Evolutionary conservation across 2,797 vertebrate species (phyloP), one percentile per base, ranked within the genome.

Genomic region (Caiman crocodilus): DNA sequence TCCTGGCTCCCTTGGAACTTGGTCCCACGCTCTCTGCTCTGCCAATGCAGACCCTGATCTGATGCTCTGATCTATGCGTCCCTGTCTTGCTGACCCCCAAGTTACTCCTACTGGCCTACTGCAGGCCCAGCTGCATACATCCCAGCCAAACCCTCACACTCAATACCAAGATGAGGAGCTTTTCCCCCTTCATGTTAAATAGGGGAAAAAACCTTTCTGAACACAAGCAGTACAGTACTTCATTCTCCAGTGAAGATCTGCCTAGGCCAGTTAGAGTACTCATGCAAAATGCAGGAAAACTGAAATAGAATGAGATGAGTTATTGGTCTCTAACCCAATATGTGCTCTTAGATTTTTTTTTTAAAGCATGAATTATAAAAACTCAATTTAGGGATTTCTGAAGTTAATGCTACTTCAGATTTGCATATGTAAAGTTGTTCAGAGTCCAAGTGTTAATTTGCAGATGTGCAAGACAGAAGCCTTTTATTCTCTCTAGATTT

Each of bases 201-300:
- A 71, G 28, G 93, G 93, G 71, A 92, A 8, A 88, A 89, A 84
- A n/a, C 0, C 25, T 89, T 94, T 50, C 14, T 25, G 42, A 50
- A 50, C 42, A 50, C 42, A 50, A 50, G 42, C 11, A 50, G 42
- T 50, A 50, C 42, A 50, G 42, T 50, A 50, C 42, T 50, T 90
- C 88, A 26, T 63, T 85, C 84, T 90, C 59, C 80, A 16, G 20
- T 58, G 4, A 2, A 14, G 35, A 91, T 73, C 84, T 80, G 71
- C 63, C 25, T 86, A 50, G 42, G 42, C 3, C 42, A 50, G 21
- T 73, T 16, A 50, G 7, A 82, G 73, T 69, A 90, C 63, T 84
- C 32, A 95, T 96, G 95, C 95, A 97, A 96, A 97, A 91, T 69
- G 32, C 82, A 93, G 92, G 89, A 91, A 92, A 67, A 92, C 67